phyloP scores from a whole-genome alignment of 2,113 vertebrate species.

The Sylvietta virens region DNA sequence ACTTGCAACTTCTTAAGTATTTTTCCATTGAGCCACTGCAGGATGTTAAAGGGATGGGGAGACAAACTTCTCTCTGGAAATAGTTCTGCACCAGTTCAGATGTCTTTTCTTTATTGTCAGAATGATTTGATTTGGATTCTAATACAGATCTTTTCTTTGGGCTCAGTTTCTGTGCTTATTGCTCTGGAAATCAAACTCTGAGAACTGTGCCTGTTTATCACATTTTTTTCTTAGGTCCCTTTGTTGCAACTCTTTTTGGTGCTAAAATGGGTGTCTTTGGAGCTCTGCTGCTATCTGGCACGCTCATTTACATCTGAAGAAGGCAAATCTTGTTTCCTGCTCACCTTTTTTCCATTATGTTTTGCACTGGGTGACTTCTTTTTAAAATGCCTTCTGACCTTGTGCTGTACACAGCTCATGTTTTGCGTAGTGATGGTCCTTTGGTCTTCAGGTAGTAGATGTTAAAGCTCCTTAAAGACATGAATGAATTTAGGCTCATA shows the following conservation, averaged over 20 bases:
- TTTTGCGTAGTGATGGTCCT: not conserved
- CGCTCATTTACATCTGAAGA: conserved; percentile 14
- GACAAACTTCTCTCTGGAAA: conserved; percentile 34
- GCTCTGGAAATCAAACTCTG: conserved; percentile 21
- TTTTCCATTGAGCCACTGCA: conserved; percentile 49
- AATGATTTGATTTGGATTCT: conserved; percentile 39
- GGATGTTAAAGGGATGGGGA: conserved; percentile 4
- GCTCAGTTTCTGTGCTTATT: not conserved
- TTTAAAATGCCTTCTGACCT: not conserved
- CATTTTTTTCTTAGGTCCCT: not conserved
- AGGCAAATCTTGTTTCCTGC: not conserved
- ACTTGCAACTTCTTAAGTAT: conserved; percentile 63
- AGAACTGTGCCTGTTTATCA: not conserved
- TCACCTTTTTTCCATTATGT: not conserved
- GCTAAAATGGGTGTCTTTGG: not conserved
- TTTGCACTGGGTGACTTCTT: not conserved
- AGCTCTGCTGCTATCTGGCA: not conserved
- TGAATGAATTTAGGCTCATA: not conserved
- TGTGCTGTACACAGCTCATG: not conserved
- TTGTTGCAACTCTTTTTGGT: not conserved
- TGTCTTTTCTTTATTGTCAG: conserved; percentile 9
- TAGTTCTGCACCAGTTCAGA: not conserved
- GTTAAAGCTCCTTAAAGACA: not conserved
- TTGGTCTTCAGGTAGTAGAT: not conserved
- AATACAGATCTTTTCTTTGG: conserved; percentile 23